Evolutionary conservation across 2,113 vertebrate genomes (phyloP).

Genomic region (Catharus minimus): DNA sequence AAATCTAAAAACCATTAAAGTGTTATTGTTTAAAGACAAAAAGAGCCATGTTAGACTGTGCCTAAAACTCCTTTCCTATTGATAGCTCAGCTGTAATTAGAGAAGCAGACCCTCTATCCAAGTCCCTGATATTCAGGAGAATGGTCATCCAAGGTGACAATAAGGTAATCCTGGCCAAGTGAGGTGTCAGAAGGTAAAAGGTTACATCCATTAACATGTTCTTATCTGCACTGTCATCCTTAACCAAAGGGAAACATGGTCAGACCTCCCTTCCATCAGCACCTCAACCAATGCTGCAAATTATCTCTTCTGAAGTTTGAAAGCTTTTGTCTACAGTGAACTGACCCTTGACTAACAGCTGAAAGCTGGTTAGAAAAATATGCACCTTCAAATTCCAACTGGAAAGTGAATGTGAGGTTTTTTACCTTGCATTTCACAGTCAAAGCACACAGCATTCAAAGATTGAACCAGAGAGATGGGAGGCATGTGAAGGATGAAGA

Average conservation of each 20-base stretch:
- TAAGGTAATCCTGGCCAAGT: background rate
- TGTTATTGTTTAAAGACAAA: conserved; percentile 16
- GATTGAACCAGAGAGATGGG: background rate
- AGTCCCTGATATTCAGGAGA: background rate
- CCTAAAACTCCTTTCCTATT: background rate
- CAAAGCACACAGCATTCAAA: background rate
- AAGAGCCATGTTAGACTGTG: background rate
- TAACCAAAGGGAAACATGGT: background rate
- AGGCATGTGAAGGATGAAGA: background rate
- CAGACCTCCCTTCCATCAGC: conserved; percentile 9
- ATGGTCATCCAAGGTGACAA: background rate
- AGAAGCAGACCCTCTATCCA: background rate
- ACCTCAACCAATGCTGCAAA: background rate
- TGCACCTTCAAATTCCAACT: background rate
- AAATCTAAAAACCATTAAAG: background rate
- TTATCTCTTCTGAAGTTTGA: conserved; percentile 26
- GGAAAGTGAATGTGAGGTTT: conserved; percentile 14
- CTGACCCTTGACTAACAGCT: conserved; percentile 30
- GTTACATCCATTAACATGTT: background rate
- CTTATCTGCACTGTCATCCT: background rate
- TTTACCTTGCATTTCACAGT: background rate
- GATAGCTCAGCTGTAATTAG: background rate
- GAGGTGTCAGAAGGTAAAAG: background rate
- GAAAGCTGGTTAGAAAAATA: conserved; percentile 14
- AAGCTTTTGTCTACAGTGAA: conserved; percentile 25